Conservation (phyloP, 2,888 invertebrate genomes). For the Allolobophora icterica region DNA sequence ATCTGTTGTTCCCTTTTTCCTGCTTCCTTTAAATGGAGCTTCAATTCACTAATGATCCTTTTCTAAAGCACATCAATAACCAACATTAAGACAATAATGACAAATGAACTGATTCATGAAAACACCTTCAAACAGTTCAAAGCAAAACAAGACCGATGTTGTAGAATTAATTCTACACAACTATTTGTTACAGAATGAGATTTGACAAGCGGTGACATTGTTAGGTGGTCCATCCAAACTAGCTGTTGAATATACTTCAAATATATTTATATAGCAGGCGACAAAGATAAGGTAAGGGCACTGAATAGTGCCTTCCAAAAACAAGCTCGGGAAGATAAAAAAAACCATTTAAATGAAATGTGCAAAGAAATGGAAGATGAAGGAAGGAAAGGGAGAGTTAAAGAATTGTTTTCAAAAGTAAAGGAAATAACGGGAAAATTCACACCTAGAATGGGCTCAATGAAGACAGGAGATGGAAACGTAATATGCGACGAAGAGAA, state of each 20-base stretch:
- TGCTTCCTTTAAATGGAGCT: slow-evolving; percentile 56
- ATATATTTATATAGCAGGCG: too few relatives aligned
- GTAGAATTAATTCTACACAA: background rate
- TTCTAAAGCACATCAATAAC: slow-evolving; percentile 49
- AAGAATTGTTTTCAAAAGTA: too few relatives aligned
- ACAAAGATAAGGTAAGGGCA: too few relatives aligned
- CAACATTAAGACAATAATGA: slow-evolving; percentile 44
- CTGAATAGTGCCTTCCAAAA: too few relatives aligned
- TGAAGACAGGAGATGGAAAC: too few relatives aligned
- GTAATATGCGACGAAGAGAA: too few relatives aligned
- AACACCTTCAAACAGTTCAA: background rate
- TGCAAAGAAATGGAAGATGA: too few relatives aligned
- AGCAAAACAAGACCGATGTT: background rate
- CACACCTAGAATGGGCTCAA: too few relatives aligned
- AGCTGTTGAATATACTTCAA: background rate
- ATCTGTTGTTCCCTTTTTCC: slow-evolving; percentile 59
- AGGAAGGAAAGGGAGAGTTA: too few relatives aligned
- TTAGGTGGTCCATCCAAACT: background rate
- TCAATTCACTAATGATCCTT: slow-evolving; percentile 47
- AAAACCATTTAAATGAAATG: too few relatives aligned
- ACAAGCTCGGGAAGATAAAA: too few relatives aligned
- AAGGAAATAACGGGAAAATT: too few relatives aligned
- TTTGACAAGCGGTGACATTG: background rate
- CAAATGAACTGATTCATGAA: background rate
- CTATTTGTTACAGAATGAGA: background rate